These are phyloP conservation scores for Orcinus orca DNA, from an alignment of 2,113 vertebrate species.

Conservation along the genomic window DNA sequence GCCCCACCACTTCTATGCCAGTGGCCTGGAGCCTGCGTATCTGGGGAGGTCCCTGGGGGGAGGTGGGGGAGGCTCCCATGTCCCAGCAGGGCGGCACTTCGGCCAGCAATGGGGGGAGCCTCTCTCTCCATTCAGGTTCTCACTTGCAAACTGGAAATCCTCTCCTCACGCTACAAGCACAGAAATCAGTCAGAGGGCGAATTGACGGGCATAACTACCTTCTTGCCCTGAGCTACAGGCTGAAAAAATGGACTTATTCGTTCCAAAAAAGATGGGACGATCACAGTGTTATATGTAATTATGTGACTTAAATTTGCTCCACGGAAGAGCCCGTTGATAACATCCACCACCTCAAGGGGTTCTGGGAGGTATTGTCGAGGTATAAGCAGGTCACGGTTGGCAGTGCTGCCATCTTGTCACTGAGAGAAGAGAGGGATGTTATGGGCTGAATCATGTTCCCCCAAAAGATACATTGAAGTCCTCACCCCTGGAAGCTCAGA, in stretches of 20 bases:
- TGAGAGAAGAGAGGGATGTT: neutral
- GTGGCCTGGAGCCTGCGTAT: neutral
- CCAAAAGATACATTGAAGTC: too few relatives aligned
- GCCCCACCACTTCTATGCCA: neutral
- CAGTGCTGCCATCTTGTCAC: neutral
- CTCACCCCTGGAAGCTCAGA: too few relatives aligned
- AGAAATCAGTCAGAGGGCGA: too few relatives aligned
- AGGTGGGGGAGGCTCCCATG: too few relatives aligned
- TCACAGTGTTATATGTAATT: neutral
- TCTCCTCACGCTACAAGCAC: neutral
- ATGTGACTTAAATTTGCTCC: neutral
- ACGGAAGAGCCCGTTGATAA: neutral
- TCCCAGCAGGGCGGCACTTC: rapidly evolving
- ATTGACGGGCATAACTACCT: rapidly evolving
- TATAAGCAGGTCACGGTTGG: too few relatives aligned
- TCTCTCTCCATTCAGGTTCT: neutral
- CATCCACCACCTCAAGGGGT: too few relatives aligned
- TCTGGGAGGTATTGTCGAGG: neutral
- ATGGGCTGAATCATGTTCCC: neutral
- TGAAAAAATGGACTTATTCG: neutral
- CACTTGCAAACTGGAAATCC: neutral
- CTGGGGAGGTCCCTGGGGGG: neutral
- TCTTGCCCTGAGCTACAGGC: neutral
- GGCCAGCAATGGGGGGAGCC: too few relatives aligned
- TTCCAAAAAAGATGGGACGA: too few relatives aligned